Conservation (phyloP, 2,888 invertebrate genomes). For the Dione vanillae region DNA sequence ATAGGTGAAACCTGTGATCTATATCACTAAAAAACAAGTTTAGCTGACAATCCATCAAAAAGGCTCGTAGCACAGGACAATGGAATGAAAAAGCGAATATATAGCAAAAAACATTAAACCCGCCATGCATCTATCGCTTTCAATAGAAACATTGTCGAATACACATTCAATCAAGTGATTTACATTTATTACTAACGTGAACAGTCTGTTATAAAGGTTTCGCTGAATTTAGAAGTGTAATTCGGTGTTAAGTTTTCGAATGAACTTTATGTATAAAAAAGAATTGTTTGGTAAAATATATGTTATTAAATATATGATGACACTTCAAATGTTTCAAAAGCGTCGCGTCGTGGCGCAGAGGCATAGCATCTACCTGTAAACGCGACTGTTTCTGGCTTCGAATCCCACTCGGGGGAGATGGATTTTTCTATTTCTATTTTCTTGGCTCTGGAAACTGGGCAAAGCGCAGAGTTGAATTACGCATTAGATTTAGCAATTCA, state of each 20-base stretch:
- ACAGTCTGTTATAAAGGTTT: conserved; percentile 23
- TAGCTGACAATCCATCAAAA: conserved; percentile 27
- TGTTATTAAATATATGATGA: background rate
- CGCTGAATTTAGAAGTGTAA: conserved; percentile 4
- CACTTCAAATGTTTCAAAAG: too few species aligned
- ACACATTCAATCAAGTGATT: conserved; percentile 72
- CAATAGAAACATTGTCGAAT: conserved; percentile 65
- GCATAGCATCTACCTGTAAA: too few species aligned
- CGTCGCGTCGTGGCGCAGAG: too few species aligned
- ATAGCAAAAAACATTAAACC: conserved; percentile 58
- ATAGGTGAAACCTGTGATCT: background rate
- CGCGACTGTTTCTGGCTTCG: too few species aligned
- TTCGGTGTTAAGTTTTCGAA: background rate
- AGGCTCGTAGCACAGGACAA: conserved; percentile 8
- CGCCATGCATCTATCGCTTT: conserved; percentile 70
- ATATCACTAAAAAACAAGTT: conserved; percentile 10
- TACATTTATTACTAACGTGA: conserved; percentile 67
- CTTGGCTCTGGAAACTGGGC: too few species aligned
- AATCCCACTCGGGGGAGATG: too few species aligned
- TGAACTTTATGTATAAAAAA: background rate
- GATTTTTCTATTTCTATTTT: too few species aligned
- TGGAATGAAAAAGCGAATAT: conserved; percentile 19
- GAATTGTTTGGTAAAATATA: background rate
- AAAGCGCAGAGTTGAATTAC: too few species aligned
- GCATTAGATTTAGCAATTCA: too few species aligned